Evolutionary conservation across 2,888 invertebrate species (phyloP).

Genomic region (Antheraea assamensis): DNA sequence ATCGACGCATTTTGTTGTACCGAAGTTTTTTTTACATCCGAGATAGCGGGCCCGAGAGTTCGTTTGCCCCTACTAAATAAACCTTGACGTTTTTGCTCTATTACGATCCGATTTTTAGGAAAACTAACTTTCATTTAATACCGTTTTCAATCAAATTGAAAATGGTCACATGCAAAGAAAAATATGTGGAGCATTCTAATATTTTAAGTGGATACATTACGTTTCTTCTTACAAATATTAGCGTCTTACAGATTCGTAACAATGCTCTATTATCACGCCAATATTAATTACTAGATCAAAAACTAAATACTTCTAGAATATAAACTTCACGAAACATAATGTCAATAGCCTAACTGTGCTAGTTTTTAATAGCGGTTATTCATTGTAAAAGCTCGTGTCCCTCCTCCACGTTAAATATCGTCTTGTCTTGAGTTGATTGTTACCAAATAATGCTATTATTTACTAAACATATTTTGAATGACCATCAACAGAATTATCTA

Average conservation of each 20-base stretch:
- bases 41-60: constrained; percentile 67
- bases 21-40: constrained; percentile 55
- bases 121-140: constrained; percentile 40
- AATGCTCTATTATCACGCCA: not conserved
- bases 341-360: too few species aligned
- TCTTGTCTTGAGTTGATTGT: too few species aligned
- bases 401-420: too few species aligned
- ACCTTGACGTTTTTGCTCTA: constrained; percentile 49
- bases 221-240: not conserved
- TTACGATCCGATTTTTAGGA: constrained; percentile 39
- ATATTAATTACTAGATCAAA: not conserved
- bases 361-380: too few species aligned
- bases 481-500: not conserved
- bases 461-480: not conserved
- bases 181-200: not conserved
- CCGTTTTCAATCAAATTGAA: constrained; percentile 31
- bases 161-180: constrained; percentile 22
- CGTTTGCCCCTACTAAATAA: constrained; percentile 62
- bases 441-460: too few species aligned
- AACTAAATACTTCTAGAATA: not conserved
- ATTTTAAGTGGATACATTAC: too few species aligned
- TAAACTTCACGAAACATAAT: too few species aligned
- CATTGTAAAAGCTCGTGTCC: too few species aligned
- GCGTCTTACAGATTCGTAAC: not conserved
- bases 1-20: constrained; percentile 61